Conservation (phyloP, 1,140 invertebrate genomes). For the Planococcus citri region DNA sequence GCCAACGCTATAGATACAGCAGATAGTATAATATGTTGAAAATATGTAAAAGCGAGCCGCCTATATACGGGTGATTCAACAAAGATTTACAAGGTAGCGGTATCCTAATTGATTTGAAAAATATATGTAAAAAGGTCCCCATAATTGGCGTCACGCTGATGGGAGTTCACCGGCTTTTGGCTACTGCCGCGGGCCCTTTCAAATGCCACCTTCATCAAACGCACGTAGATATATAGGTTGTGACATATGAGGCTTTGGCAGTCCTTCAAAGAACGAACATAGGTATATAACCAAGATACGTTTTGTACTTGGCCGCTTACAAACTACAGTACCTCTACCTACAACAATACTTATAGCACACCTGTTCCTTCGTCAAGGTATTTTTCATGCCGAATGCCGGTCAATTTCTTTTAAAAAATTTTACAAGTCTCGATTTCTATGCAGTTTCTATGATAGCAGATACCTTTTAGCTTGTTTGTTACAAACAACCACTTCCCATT, state of each 20-base stretch:
- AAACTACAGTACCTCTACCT: too few species aligned
- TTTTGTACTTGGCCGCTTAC: background rate
- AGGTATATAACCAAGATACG: background rate
- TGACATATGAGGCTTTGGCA: slow-evolving; percentile 16
- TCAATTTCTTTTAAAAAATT: background rate
- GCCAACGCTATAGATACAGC: too few species aligned
- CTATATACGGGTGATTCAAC: slow-evolving; percentile 12
- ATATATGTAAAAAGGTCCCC: background rate
- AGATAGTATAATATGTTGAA: background rate
- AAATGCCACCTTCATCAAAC: slow-evolving; percentile 18
- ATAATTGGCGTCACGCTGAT: slow-evolving; percentile 20
- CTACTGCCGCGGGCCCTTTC: slow-evolving; percentile 16
- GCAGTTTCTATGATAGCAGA: background rate
- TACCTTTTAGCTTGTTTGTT: background rate
- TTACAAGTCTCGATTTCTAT: background rate
- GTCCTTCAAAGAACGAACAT: slow-evolving; percentile 6
- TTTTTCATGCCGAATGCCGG: background rate
- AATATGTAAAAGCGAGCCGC: background rate
- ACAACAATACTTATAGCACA: slow-evolving; percentile 5
- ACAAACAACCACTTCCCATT: background rate
- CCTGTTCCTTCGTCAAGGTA: slow-evolving; percentile 1
- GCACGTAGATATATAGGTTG: slow-evolving; percentile 9
- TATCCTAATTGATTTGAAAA: slow-evolving; percentile 17
- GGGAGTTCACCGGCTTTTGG: slow-evolving; percentile 19
- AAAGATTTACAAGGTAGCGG: slow-evolving; percentile 20